Evolutionary conservation across 53 echinoderm and acorn worm species (phyloP), one percentile per base, ranked within the genome.

Genomic region (Stichopus horrens): DNA sequence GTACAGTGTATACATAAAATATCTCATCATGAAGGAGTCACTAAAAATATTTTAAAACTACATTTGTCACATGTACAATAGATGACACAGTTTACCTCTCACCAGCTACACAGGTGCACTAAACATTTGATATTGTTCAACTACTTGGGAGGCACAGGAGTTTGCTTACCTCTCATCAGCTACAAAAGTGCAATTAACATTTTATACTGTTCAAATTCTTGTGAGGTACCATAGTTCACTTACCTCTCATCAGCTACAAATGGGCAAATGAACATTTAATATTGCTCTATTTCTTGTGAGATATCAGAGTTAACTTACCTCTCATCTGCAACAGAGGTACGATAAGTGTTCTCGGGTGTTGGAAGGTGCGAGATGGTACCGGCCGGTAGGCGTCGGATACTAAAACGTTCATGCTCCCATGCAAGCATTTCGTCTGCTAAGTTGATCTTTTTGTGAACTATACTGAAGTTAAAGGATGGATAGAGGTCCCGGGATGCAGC

Each of bases 391-490:
- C 95, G 87, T 8, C 94, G 89, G 90, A 98, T 98, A 59, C 98
- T 98, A 73, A 98, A 98, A 51, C 98, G 74, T 86, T 98, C 98
- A 63, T 98, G 98, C 63, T 98, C 98, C 98, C 98, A 98, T 4
- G 98, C 95, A 89, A 98, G 88, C 89, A 96, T 89, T 76, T 98
- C 98, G 55, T 98, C 98, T n/a, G 95, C 98, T 5, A 98, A 76
- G 86, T 98, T 98, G 59, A 98, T 98, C 76, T 95, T 95, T 90
- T 98, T 98, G 90, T 98, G 98, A 8, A 95, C 88, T 95, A 98
- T 95, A 66, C 93, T 94, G 92, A 95, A 93, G 88, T 95, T 94
- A 59, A 98, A 90, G 13, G 85, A 83, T 22, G 98, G 98, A 76
- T 93, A 93, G 58, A 98, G 90, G 78, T 85, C 79, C 56, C 83